Evolutionary conservation across 2,797 vertebrate species (phyloP).

Genomic region (Setipinna tenuifilis): DNA sequence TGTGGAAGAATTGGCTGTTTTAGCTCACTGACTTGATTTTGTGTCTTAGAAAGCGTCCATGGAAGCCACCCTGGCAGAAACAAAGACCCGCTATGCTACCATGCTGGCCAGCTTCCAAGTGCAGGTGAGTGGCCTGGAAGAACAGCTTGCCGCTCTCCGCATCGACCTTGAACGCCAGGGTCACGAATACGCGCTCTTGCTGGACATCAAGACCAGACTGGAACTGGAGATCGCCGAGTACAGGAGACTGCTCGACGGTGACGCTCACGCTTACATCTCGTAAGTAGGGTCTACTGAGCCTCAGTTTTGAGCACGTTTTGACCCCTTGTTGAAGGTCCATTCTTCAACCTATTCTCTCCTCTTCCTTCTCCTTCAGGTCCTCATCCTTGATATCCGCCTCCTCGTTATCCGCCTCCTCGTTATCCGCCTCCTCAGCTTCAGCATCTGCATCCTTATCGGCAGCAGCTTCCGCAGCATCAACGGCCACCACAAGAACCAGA

Average conservation of each 20-base stretch:
- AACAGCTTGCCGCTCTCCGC: conserved; percentile 71
- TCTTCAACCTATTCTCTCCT: not conserved
- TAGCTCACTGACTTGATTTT: not conserved
- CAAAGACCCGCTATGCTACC: conserved; percentile 64
- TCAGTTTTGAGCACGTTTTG: not conserved
- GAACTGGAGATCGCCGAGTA: conserved; percentile 83
- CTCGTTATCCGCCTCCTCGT: not conserved
- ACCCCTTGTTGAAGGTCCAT: not conserved
- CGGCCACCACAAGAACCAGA: conserved; percentile 66
- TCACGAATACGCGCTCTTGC: conserved; percentile 76
- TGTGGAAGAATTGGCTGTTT: no score
- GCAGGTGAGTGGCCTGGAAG: conserved; percentile 66
- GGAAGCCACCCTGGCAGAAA: conserved; percentile 72
- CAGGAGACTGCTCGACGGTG: conserved; percentile 75
- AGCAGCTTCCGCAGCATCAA: conserved; percentile 49
- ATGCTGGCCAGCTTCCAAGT: conserved; percentile 70
- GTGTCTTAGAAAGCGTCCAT: conserved; percentile 71
- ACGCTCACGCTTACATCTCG: conserved; percentile 18
- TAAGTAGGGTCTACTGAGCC: not conserved
- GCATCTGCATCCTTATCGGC: not conserved
- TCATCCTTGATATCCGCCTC: not conserved
- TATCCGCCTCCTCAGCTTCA: not conserved
- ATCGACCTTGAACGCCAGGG: conserved; percentile 71
- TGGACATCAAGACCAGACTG: conserved; percentile 78
- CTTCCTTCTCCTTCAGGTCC: not conserved